Evolutionary conservation across 2,888 invertebrate genomes (phyloP).

Genomic region (Azorinus chamasolen): DNA sequence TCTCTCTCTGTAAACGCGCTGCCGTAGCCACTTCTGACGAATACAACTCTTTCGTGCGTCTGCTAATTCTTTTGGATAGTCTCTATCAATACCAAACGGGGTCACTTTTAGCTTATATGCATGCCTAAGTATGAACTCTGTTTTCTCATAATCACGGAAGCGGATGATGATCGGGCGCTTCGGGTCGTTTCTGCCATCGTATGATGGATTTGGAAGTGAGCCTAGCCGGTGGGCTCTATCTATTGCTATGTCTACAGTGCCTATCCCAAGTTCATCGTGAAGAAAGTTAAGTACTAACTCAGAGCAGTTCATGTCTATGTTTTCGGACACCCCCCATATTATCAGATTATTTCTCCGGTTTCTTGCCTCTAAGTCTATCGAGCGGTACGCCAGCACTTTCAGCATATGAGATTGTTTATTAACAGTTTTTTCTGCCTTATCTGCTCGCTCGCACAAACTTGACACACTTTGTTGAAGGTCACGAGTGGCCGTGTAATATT

Average conservation of each 20-base stretch:
- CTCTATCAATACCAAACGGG: constrained; percentile 28
- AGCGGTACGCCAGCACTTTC: no score
- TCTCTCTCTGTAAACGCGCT: constrained; percentile 7
- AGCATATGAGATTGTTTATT: no score
- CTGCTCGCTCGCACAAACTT: no score
- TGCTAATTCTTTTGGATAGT: constrained; percentile 38
- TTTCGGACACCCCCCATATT: constrained; percentile 6
- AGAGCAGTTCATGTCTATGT: no score
- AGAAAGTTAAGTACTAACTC: not conserved
- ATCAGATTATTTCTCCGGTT: constrained; percentile 6
- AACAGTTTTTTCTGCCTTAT: no score
- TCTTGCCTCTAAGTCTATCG: constrained; percentile 14
- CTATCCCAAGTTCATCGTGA: not conserved
- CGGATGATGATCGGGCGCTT: constrained; percentile 29
- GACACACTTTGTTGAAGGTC: no score
- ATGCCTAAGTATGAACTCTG: constrained; percentile 17
- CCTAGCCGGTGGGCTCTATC: constrained; percentile 17
- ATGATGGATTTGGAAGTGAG: no score
- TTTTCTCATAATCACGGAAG: constrained; percentile 32
- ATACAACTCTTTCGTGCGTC: constrained; percentile 20
- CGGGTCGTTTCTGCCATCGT: constrained; percentile 4
- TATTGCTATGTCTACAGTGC: not conserved
- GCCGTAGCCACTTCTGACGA: constrained; percentile 6
- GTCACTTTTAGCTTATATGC: constrained; percentile 22
- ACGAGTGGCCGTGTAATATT: no score